phyloP scores from a whole-genome alignment of 2,888 invertebrate species.

The Sarcophaga carnaria region DNA sequence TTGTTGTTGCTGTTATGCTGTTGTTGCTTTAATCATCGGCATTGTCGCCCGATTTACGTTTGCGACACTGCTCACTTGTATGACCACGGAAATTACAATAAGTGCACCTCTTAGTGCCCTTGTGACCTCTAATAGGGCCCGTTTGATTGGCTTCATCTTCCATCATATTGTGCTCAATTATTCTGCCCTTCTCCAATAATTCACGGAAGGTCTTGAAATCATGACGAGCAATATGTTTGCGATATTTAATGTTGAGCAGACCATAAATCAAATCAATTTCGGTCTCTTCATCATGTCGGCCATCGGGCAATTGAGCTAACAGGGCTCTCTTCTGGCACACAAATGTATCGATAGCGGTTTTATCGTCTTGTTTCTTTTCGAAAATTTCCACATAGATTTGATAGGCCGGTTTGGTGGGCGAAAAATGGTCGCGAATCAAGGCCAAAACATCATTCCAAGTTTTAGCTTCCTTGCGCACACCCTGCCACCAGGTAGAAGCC shows the following conservation, averaged over 20 bases:
- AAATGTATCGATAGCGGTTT: slow-evolving; percentile 75
- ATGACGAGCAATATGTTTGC: slow-evolving; percentile 76
- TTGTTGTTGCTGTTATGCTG: background rate
- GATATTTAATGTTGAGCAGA: slow-evolving; percentile 75
- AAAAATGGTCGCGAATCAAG: slow-evolving; percentile 78
- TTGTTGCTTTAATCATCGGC: background rate
- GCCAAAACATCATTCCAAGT: slow-evolving; percentile 76
- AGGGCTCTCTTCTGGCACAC: slow-evolving; percentile 78
- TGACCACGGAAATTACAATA: slow-evolving; percentile 79
- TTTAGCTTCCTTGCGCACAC: slow-evolving; percentile 77
- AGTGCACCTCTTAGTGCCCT: slow-evolving; percentile 75
- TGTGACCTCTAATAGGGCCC: slow-evolving; percentile 71
- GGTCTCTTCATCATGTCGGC: slow-evolving; percentile 77
- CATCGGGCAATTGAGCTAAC: slow-evolving; percentile 78
- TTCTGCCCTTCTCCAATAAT: slow-evolving; percentile 76
- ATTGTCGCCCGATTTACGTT: slow-evolving; percentile 68
- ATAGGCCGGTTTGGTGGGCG: slow-evolving; percentile 78
- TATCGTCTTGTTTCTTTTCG: slow-evolving; percentile 72
- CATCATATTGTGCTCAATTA: slow-evolving; percentile 74
- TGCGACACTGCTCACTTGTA: slow-evolving; percentile 76
- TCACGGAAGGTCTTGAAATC: slow-evolving; percentile 77
- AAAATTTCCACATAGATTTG: slow-evolving; percentile 79
- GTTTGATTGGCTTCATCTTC: slow-evolving; percentile 55
- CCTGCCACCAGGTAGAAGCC: slow-evolving; percentile 79
- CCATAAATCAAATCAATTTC: slow-evolving; percentile 79